Percentiles rank a stretch among this genome's conserved stretches.
phyloP scores from a whole-genome alignment of 2,113 vertebrate genomes.

The Montifringilla adamsi region DNA sequence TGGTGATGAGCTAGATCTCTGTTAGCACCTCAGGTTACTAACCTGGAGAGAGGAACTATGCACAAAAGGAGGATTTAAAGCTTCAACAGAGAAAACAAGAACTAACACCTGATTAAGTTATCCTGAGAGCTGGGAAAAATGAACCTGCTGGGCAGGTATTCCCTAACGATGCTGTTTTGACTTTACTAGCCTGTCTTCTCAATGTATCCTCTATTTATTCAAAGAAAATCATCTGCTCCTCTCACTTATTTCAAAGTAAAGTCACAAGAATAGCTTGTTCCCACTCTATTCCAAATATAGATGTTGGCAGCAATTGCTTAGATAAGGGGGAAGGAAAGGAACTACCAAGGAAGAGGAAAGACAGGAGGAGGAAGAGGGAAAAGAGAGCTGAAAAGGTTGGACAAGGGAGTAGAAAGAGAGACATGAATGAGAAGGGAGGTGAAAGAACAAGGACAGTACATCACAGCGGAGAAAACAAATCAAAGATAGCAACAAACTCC shows the following conservation, averaged over 20 bases:
- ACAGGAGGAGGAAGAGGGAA: not conserved
- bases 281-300: conserved; percentile 70
- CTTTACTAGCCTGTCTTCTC: conserved; percentile 22
- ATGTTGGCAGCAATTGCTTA: conserved; percentile 56
- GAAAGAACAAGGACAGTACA: not conserved
- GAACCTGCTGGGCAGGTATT: conserved; percentile 44
- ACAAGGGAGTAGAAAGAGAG: not conserved
- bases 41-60: not conserved
- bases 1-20: not conserved
- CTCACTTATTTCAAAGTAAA: conserved; percentile 64
- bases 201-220: conserved; percentile 22
- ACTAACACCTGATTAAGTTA: not conserved
- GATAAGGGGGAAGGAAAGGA: conserved; percentile 51
- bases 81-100: not conserved
- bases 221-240: conserved; percentile 52
- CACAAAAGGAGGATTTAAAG: not conserved
- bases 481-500: not conserved
- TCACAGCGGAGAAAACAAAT: not conserved
- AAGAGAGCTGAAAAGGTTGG: not conserved
- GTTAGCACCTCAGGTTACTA: not conserved
- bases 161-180: conserved; percentile 20
- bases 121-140: not conserved
- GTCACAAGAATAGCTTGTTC: conserved; percentile 69
- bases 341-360: conserved; percentile 50
- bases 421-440: not conserved